Percentiles rank a stretch among this genome's conserved stretches.
Evolutionary conservation across 2,888 invertebrate species (phyloP).

Genomic region (Nomada ferruginata): DNA sequence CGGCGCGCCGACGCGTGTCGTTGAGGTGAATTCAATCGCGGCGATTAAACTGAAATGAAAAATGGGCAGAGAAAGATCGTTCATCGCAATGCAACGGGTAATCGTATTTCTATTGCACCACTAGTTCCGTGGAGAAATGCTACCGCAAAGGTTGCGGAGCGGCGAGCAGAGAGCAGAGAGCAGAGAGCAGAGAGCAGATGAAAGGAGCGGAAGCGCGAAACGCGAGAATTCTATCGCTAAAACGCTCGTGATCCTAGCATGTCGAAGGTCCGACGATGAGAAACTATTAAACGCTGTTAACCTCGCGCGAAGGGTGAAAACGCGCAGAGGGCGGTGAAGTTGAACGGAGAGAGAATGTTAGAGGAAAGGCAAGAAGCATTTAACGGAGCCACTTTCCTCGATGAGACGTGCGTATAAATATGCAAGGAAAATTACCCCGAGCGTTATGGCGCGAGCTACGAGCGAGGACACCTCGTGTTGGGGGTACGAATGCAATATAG

Average conservation of each 20-base stretch:
- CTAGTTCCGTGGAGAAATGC: conserved; percentile 1
- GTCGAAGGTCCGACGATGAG: conserved; percentile 33
- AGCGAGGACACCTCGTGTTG: conserved; percentile 62
- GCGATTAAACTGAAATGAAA: neutral
- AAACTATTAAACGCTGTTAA: conserved; percentile 63
- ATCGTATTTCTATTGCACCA: too few species aligned
- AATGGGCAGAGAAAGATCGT: too few species aligned
- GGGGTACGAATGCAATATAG: conserved; percentile 72
- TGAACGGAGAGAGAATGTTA: neutral
- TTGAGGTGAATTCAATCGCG: too few species aligned
- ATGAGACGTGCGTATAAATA: conserved; percentile 71
- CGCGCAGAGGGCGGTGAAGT: neutral
- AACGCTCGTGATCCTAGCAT: conserved; percentile 2
- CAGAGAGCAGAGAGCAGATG: too few species aligned
- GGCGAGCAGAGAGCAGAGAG: too few species aligned
- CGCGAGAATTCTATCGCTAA: neutral
- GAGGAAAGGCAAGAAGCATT: conserved; percentile 44
- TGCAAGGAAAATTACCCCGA: conserved; percentile 71
- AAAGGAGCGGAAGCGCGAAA: neutral
- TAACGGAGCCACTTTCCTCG: conserved; percentile 63
- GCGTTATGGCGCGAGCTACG: conserved; percentile 55
- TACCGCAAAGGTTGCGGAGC: neutral
- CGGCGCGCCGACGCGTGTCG: neutral
- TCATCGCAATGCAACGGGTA: too few species aligned
- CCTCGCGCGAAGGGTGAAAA: neutral